Evolutionary conservation across 1,140 invertebrate genomes (phyloP).

Genomic region (Babylonia areolata): DNA sequence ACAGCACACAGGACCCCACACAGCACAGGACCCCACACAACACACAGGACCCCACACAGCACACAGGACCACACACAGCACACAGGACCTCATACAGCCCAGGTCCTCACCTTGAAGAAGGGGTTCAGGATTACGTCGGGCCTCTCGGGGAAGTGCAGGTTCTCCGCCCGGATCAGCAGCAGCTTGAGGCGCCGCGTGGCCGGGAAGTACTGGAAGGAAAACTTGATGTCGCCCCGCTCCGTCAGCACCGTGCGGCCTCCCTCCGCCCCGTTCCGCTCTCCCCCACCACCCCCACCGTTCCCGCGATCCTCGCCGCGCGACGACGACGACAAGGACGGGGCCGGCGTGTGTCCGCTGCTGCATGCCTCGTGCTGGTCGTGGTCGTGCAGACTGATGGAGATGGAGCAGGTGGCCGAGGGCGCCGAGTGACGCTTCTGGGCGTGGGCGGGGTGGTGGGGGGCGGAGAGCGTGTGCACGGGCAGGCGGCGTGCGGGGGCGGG

Average conservation of each 20-base stretch:
- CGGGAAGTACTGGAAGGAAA: conserved; percentile 70
- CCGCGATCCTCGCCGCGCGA: too few relatives aligned
- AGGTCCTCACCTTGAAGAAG: conserved; percentile 45
- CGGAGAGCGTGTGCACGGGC: conserved; percentile 22
- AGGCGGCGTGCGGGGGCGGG: conserved; percentile 11
- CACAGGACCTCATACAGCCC: too few relatives aligned
- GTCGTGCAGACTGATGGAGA: neutral
- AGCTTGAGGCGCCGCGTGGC: conserved; percentile 66
- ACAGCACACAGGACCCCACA: too few relatives aligned
- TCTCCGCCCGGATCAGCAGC: conserved; percentile 66
- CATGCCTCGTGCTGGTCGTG: conserved; percentile 15
- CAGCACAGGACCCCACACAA: too few relatives aligned
- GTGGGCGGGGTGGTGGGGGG: conserved; percentile 33
- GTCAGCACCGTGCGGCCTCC: conserved; percentile 36
- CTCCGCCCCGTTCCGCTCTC: conserved; percentile 8
- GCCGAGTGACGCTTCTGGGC: conserved; percentile 62
- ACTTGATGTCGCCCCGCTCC: conserved; percentile 70
- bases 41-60: too few relatives aligned
- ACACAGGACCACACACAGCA: too few relatives aligned
- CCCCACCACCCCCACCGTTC: neutral
- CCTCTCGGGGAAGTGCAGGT: conserved; percentile 62
- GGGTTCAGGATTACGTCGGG: conserved; percentile 55
- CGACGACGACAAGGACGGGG: neutral
- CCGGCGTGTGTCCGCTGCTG: conserved; percentile 17
- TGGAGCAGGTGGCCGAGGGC: conserved; percentile 47